These are phyloP conservation scores for Lochmaea capreae DNA, from an alignment of 2,888 invertebrate species.

Conservation along the genomic window DNA sequence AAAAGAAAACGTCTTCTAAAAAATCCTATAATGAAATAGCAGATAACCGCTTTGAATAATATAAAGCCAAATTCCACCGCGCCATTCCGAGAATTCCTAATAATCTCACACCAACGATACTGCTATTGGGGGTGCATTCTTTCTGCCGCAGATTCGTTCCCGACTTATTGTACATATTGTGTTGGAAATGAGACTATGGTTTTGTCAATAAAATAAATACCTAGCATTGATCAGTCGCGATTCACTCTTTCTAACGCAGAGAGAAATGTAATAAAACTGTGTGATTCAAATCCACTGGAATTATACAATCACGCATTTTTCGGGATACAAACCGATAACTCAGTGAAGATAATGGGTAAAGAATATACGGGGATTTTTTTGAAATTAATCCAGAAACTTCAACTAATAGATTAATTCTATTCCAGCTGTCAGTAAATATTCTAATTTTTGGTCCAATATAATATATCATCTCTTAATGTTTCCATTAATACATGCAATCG, in stretches of 20 bases:
- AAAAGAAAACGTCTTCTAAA: too few species aligned
- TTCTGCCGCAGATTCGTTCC: neutral
- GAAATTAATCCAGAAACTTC: too few species aligned
- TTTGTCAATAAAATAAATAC: slow-evolving; percentile 4
- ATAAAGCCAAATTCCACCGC: neutral
- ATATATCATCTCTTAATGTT: too few species aligned
- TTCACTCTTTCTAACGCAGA: neutral
- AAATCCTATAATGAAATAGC: slow-evolving; percentile 2
- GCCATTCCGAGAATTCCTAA: neutral
- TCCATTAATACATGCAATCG: too few species aligned
- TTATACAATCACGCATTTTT: too few species aligned
- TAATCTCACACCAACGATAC: neutral
- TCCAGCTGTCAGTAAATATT: too few species aligned
- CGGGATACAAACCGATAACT: too few species aligned
- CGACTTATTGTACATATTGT: neutral
- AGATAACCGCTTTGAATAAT: neutral
- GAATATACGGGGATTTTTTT: too few species aligned
- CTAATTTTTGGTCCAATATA: too few species aligned
- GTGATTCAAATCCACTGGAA: too few species aligned
- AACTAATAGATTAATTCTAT: too few species aligned
- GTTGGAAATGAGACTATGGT: neutral
- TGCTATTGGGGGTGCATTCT: neutral
- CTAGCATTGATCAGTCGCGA: neutral
- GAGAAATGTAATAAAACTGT: neutral
- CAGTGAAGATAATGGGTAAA: too few species aligned